phyloP scores from a whole-genome alignment of 2,888 invertebrate species.

The Oxytorus armatus region DNA sequence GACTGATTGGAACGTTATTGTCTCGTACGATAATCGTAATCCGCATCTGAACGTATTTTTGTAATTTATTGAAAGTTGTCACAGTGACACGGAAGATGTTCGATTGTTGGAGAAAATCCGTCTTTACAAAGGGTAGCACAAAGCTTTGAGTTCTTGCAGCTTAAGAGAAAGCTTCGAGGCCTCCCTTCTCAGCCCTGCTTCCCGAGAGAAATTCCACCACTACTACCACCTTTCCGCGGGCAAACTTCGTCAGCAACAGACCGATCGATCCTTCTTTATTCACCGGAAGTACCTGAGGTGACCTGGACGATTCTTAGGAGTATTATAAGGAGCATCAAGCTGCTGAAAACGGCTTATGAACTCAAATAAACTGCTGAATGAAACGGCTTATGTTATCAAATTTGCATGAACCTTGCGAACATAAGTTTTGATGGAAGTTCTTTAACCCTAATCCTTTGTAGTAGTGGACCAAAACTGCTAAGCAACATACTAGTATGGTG shows the following conservation, averaged over 20 bases:
- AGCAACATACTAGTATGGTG: no score
- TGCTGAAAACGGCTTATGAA: conserved; percentile 1
- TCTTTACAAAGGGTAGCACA: conserved; percentile 9
- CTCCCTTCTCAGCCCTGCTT: neutral
- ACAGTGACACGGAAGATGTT: conserved; percentile 10
- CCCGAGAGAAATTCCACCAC: conserved; percentile 8
- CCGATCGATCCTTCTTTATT: conserved; percentile 30
- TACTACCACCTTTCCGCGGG: neutral
- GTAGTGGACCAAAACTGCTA: neutral
- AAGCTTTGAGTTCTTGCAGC: neutral
- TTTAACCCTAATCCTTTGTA: neutral
- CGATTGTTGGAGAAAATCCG: conserved; percentile 1
- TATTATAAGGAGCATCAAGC: conserved; percentile 1
- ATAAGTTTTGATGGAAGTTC: neutral
- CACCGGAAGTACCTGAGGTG: conserved; percentile 23
- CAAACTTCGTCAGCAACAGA: conserved; percentile 7
- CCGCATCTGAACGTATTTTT: neutral
- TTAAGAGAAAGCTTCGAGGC: conserved; percentile 4
- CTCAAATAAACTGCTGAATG: neutral
- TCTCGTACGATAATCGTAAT: neutral
- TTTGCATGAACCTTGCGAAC: conserved; percentile 1
- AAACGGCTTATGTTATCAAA: conserved; percentile 23
- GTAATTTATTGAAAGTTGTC: neutral
- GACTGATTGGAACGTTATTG: neutral
- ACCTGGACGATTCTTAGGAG: conserved; percentile 4